phyloP scores from a whole-genome alignment of 2,113 vertebrate genomes.

The Pseudorhombus dupliciocellatus region DNA sequence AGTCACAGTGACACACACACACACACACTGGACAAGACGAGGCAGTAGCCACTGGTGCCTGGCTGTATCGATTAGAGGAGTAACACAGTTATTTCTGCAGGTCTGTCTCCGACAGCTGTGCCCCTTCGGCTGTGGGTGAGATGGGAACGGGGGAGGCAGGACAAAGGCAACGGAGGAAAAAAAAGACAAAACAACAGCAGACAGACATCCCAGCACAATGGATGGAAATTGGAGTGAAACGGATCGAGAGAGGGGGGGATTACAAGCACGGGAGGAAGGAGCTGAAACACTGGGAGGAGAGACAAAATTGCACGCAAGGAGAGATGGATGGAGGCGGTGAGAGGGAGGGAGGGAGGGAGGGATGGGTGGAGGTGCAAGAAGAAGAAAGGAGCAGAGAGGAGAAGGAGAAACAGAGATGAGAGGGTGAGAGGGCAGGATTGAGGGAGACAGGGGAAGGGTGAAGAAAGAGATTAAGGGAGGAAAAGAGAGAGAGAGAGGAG shows the following conservation, averaged over 20 bases:
- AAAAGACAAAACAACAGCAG: conserved; percentile 13
- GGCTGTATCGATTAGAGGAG: conserved; percentile 72
- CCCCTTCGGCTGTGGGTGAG: conserved; percentile 45
- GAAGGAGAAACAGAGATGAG: conserved; percentile 50
- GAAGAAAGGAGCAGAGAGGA: conserved; percentile 3
- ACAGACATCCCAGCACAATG: conserved; percentile 35
- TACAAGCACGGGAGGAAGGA: conserved; percentile 12
- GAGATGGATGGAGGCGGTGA: conserved; percentile 6
- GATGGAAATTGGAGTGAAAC: conserved; percentile 29
- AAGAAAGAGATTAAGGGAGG: conserved; percentile 11
- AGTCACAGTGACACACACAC: conserved; percentile 29
- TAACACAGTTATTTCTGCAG: conserved; percentile 77
- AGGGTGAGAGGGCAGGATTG: conserved; percentile 17
- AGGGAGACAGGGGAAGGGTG: conserved; percentile 8
- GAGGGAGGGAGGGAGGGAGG: conserved; percentile 9
- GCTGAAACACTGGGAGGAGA: conserved; percentile 18
- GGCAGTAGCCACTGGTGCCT: conserved; percentile 68
- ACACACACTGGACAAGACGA: conserved; percentile 40
- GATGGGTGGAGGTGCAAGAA: conserved; percentile 1
- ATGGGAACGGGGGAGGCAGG: conserved; percentile 12
- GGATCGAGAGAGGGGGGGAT: conserved; percentile 7
- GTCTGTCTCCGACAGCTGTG: conserved; percentile 71
- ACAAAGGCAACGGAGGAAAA: background rate
- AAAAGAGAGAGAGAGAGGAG: background rate
- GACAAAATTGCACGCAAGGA: background rate